Percentiles rank a stretch among this genome's conserved stretches.
Conservation (phyloP, 2,113 vertebrate species). For the Pelecanus crispus region DNA sequence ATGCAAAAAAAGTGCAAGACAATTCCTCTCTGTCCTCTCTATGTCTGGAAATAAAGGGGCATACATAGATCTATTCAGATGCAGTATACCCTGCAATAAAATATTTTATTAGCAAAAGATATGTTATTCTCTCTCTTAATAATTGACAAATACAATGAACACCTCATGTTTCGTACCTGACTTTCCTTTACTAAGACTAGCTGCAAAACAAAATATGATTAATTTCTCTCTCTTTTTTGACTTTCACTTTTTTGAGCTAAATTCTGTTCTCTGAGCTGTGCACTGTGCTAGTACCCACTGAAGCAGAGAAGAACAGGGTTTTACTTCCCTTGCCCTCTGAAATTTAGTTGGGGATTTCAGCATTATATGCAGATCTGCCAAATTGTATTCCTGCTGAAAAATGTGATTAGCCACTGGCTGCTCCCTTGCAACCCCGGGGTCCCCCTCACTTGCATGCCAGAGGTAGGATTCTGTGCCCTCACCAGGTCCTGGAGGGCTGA, state of each 20-base stretch:
- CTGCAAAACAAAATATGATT: background rate
- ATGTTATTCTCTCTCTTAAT: background rate
- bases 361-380: background rate
- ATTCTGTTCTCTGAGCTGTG: background rate
- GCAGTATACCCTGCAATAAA: background rate
- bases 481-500: background rate
- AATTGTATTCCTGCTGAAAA: background rate
- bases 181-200: background rate
- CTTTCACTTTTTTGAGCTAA: background rate
- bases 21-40: background rate
- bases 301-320: background rate
- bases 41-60: background rate
- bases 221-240: background rate
- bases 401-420: background rate
- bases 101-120: background rate
- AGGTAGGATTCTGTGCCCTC: background rate
- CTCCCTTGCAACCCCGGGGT: background rate
- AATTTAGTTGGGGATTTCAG: background rate
- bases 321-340: background rate
- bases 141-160: background rate
- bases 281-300: accelerated
- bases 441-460: accelerated
- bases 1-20: background rate
- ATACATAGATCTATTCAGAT: background rate
- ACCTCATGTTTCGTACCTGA: background rate